Evolutionary conservation across 2,113 vertebrate genomes (phyloP), one percentile per base, ranked within the genome.

Genomic region (Limnothrissa miodon): DNA sequence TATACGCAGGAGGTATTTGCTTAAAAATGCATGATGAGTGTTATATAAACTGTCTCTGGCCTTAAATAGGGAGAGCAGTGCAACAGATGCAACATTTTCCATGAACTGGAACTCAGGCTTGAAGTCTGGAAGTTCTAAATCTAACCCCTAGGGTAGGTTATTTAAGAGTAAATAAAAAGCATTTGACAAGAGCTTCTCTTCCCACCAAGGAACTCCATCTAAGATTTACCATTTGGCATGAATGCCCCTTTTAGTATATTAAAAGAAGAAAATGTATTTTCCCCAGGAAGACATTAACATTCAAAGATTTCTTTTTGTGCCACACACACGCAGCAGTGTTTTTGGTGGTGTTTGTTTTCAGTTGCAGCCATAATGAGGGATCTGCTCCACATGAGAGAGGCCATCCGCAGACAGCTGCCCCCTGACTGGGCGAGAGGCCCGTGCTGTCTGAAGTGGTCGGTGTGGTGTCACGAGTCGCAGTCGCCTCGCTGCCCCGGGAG

Each of bases 1-100:
- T 66, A 66, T 25, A 66, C 25, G n/a, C n/a, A 15, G 59, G 56
- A 11, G 59, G n/a, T 29, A 66, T 29, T 66, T 66, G 59, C 59
- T 66, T 74, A 36, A 74, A 74, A 74, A 74, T 74, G 66, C 25
- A 74, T 74, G 66, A 29, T 5, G 11, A 15, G 66, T 74, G 66
- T 74, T 74, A 74, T 36, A 74, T 74, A 74, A 74, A 74, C n/a
- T 25, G 25, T 74, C 66, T 74, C 29, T 74, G 66, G 36, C 66
- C 66, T 74, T 13, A 74, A 74, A 74, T 7, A 10, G 59, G 5
- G 25, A 33, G 59, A 25, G 59, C 59, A 66, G 25, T 66, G 2
- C n/a, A 33, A 33, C 25, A 33, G 11, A 66, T 25, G 25, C n/a
- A 33, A 39, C 33, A 13, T 17, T 74, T 74, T 74, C 66, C 66